These are phyloP conservation scores for Steatornis caripensis DNA, from an alignment of 2,113 vertebrate genomes.

Conservation along the genomic window DNA sequence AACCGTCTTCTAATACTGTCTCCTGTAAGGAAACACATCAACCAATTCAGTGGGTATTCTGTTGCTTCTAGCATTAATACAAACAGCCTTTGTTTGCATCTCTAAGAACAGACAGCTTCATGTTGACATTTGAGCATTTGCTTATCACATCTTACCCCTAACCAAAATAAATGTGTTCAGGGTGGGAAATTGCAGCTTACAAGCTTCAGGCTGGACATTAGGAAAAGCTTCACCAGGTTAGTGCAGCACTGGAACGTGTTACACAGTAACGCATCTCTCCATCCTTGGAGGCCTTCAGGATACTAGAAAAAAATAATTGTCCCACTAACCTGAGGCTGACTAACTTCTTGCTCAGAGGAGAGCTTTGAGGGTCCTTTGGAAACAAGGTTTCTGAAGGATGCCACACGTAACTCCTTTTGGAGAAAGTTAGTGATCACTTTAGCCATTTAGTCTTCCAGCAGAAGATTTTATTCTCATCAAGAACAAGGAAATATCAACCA, in stretches of 20 bases:
- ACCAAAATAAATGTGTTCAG: not conserved
- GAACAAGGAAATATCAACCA: slow-evolving; percentile 68
- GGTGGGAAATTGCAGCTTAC: not conserved
- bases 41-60: not conserved
- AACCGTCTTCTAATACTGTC: not conserved
- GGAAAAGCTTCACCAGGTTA: not conserved
- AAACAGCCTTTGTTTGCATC: not conserved
- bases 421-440: not conserved
- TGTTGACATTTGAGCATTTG: not conserved
- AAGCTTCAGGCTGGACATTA: not conserved
- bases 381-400: not conserved
- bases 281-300: not conserved
- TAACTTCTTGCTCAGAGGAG: not conserved
- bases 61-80: not conserved
- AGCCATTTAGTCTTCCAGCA: slow-evolving; percentile 54
- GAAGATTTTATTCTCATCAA: slow-evolving; percentile 71
- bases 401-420: not conserved
- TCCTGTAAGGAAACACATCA: not conserved
- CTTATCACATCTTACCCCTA: not conserved
- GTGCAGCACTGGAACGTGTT: not conserved
- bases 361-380: not conserved
- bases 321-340: not conserved
- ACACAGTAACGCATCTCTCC: rapidly evolving
- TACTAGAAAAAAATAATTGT: not conserved
- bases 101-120: not conserved